A percentile compares a stretch with the other conserved stretches of the same genome.
Evolutionary conservation across 2,797 vertebrate species (phyloP).

Genomic region (Botia kubotai): DNA sequence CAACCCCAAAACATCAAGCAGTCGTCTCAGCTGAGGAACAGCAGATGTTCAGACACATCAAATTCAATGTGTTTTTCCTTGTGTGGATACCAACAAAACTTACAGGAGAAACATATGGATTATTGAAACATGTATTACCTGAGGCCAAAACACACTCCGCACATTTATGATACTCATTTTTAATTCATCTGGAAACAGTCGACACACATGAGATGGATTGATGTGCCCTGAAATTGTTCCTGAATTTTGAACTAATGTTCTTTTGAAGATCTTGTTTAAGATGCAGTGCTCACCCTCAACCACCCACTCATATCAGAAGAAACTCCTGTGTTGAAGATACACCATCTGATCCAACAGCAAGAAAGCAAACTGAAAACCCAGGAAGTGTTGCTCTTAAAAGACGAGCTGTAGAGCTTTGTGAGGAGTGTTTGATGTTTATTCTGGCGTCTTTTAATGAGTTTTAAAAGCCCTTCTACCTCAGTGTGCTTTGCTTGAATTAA

Average conservation of each 20-base stretch:
- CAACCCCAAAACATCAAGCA: background rate
- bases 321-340: conserved; percentile 20
- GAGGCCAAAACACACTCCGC: conserved; percentile 2
- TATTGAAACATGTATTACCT: conserved; percentile 20
- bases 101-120: background rate
- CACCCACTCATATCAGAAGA: conserved; percentile 35
- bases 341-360: conserved; percentile 18
- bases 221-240: background rate
- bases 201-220: conserved; percentile 1
- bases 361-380: background rate
- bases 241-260: conserved; percentile 5
- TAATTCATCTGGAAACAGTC: conserved; percentile 13
- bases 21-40: background rate
- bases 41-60: background rate
- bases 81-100: background rate
- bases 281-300: conserved; percentile 2
- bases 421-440: conserved; percentile 24
- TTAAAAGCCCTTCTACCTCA: conserved; percentile 18
- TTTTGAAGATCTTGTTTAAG: conserved; percentile 40
- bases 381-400: background rate
- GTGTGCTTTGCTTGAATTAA: conserved; percentile 31
- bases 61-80: background rate
- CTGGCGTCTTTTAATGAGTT: conserved; percentile 28
- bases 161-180: conserved; percentile 21
- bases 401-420: conserved; percentile 10